A percentile compares a stretch with the other conserved stretches of the same genome.
These are phyloP conservation scores for Lophotis ruficrista DNA, from an alignment of 2,113 vertebrate species.

Conservation along the genomic window DNA sequence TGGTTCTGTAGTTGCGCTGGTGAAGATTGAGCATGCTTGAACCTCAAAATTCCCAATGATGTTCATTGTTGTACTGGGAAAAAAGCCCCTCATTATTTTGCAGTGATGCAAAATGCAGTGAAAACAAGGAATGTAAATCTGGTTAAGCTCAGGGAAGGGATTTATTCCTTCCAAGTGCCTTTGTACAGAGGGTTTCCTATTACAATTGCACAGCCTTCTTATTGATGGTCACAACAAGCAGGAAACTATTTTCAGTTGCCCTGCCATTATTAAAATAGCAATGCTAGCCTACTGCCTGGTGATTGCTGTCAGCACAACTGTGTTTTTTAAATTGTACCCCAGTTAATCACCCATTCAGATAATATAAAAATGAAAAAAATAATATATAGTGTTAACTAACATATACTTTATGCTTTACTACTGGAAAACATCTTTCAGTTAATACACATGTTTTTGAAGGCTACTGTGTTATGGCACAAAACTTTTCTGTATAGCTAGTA, in stretches of 20 bases:
- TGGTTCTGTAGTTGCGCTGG: not conserved
- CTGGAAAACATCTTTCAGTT: not conserved
- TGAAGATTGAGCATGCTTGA: accelerated
- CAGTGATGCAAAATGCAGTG: not conserved
- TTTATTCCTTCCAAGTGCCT: not conserved
- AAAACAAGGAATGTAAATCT: not conserved
- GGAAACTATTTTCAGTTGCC: conserved; percentile 22
- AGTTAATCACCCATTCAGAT: not conserved
- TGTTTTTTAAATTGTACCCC: not conserved
- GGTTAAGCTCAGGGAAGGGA: not conserved
- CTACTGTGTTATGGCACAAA: not conserved
- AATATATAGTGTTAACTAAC: not conserved
- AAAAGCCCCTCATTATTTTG: not conserved
- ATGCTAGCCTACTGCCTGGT: not conserved
- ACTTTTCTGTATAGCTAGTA: not conserved
- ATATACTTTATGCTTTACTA: not conserved
- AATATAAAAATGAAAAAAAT: not conserved
- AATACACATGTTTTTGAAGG: not conserved
- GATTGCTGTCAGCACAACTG: not conserved
- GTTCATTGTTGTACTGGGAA: not conserved
- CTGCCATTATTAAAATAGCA: conserved; percentile 21
- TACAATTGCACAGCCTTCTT: not conserved
- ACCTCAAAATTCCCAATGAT: not conserved
- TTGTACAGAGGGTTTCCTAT: not conserved
- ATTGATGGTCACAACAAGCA: not conserved